Evolutionary conservation across 2,113 vertebrate species (phyloP), one percentile per base, ranked within the genome.

Genomic region (Rhynchomys soricoides): DNA sequence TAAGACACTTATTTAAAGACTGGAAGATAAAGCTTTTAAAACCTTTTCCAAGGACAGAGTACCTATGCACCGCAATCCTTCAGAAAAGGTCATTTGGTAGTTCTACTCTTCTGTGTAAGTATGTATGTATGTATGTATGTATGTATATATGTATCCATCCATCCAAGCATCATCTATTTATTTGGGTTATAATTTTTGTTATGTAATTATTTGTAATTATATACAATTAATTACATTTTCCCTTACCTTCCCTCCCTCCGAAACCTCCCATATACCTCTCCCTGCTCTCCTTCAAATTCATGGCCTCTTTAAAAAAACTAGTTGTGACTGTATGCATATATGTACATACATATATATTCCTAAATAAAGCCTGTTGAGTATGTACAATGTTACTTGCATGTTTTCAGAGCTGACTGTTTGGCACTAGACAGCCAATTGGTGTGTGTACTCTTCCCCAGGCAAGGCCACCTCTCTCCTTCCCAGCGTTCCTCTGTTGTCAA

Each of bases 1-100:
- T 37, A 89, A 87, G 31, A 95, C 37, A 55, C 40, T 94, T 94
- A 95, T 50, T 52, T 73, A 90, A 55, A 91, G 66, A 95, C 26
- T 50, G 43, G 95, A 45, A 86, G 34, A 90, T 91, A 29, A 16
- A 92, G 55, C 37, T 77, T 92, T 74, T 26, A 59, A 59, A 66
- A 17, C 55, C 50, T 82, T 79, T 94, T 86, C 78, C 83, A 93
- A 78, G 37, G 59, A 50, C 21, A 90, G 70, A 59, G 68, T 40
- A 81, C 86, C n/a, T n/a, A n/a, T n/a, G 96, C 7, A 29, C 10
- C 86, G 85, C 64, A 83, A 91, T 73, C 57, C 19, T 70, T 83
- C 37, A 34, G 5, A 34, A 74, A 89, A 93, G 48, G n/a, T 45
- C 59, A 52, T 90, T 89, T 81, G 43, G 45, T 77, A 50, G 37